Conservation (phyloP, 2,888 invertebrate species). For the Margaritifera margaritifera region DNA sequence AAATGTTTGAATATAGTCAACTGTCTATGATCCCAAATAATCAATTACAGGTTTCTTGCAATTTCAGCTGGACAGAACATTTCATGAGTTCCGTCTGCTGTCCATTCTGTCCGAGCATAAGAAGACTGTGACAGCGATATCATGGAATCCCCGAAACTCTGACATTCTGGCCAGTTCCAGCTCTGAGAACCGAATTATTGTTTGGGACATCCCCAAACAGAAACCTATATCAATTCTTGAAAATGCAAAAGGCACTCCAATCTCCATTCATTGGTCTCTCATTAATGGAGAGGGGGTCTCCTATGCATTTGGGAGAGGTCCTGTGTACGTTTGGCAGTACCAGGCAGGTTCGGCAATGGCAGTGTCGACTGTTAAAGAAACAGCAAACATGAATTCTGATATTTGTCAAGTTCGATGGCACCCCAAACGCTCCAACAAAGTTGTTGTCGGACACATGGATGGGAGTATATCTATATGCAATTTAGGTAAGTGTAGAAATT, state of each 20-base stretch:
- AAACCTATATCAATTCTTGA: slow-evolving; percentile 60
- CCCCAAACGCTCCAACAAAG: slow-evolving; percentile 58
- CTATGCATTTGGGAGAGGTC: slow-evolving; percentile 63
- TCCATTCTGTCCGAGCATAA: slow-evolving; percentile 74
- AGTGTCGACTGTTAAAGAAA: slow-evolving; percentile 52
- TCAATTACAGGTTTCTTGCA: too few relatives aligned
- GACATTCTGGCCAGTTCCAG: slow-evolving; percentile 71
- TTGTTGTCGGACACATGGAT: slow-evolving; percentile 71
- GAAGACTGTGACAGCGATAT: slow-evolving; percentile 72
- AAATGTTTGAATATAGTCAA: too few relatives aligned
- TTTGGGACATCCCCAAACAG: slow-evolving; percentile 72
- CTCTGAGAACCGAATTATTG: slow-evolving; percentile 67
- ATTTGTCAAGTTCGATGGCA: slow-evolving; percentile 70
- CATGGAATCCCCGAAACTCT: slow-evolving; percentile 70
- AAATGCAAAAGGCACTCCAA: slow-evolving; percentile 55
- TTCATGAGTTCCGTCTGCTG: slow-evolving; percentile 70
- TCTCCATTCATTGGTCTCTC: slow-evolving; percentile 69
- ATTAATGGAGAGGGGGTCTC: slow-evolving; percentile 54
- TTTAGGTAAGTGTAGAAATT: slow-evolving; percentile 51
- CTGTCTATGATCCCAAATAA: too few relatives aligned
- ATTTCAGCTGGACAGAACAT: slow-evolving; percentile 66
- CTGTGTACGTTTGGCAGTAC: slow-evolving; percentile 69
- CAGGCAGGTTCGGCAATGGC: slow-evolving; percentile 21
- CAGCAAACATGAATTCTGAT: slow-evolving; percentile 54
- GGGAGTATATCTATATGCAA: slow-evolving; percentile 69